Base-by-base conservation (phyloP, 2,797 vertebrate species). In the Clamator glandarius region DNA sequence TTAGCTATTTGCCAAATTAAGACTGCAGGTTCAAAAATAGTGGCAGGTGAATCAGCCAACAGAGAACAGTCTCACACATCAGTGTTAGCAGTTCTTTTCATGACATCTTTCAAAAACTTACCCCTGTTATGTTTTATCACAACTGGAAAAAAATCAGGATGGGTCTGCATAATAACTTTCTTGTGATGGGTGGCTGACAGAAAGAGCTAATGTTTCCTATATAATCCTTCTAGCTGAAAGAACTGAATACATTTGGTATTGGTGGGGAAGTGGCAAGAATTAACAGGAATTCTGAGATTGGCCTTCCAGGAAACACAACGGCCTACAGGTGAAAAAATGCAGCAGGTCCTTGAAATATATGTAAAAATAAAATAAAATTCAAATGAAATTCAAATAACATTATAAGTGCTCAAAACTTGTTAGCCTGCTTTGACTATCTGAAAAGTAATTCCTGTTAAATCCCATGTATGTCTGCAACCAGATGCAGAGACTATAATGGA, bases 381-480 rank as follows among this genome's bases (percentile, higher is more conserved):
- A 76, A 77, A 66, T 46, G 31, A 46, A 58, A 76, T 52, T 35
- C 17, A 78, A 74, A 59, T 35, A 86, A 28, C 17, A 13, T 51
- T 26, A 31, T 68, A 75, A 84, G 8, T 20, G 86, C 64, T 79
- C 41, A 69, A 75, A 86, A 82, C 23, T 70, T 72, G 52, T 50
- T 73, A 87, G 11, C 21, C 61, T 85, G 41, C 24, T 90, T 74
- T 87, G 64, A 87, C 63, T 93, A 90, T 41, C 68, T 89, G 81
- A 46, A 77, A 80, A 62, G 29, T 61, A 82, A 93, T 74, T 90
- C 75, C 44, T 70, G 7, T 28, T 80, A 83, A 89, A 83, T 92
- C 61, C 74, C 33, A 48, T 14, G 12, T 46, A 54, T 50, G 21
- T 29, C 77, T 61, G 31, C 70, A 82, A 79, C 31, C 16, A 80